Conservation (phyloP, 2,797 vertebrate genomes). For the Cygnus olor region DNA sequence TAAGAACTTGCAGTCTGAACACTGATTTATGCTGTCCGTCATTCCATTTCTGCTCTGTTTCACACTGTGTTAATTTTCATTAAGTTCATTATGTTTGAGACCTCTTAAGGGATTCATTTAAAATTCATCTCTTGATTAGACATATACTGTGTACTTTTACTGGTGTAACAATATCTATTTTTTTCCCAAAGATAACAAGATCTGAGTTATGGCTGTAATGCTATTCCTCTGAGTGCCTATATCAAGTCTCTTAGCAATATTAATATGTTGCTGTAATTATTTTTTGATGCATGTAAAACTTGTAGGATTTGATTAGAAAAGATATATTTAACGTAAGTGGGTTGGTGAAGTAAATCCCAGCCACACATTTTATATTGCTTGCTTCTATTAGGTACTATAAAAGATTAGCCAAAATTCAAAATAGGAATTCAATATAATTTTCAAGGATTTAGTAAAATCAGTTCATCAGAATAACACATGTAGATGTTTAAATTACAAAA, state of each 20-base stretch:
- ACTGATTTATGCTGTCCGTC: conserved; percentile 74
- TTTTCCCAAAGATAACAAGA: conserved; percentile 81
- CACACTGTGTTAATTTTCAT: conserved; percentile 85
- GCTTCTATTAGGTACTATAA: conserved; percentile 14
- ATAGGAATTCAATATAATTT: conserved; percentile 41
- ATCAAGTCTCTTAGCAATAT: conserved; percentile 55
- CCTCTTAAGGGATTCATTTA: conserved; percentile 86
- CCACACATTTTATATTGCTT: neutral
- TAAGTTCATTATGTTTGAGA: conserved; percentile 83
- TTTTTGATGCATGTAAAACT: conserved; percentile 61
- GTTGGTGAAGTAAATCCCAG: conserved; percentile 57
- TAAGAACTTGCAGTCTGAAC: conserved; percentile 72
- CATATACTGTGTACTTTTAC: conserved; percentile 79
- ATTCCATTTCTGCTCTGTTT: conserved; percentile 76
- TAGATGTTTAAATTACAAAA: conserved; percentile 57
- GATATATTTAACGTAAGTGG: conserved; percentile 53
- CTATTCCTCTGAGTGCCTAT: conserved; percentile 76
- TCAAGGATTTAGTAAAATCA: conserved; percentile 12
- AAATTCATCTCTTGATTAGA: conserved; percentile 83
- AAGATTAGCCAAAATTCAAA: conserved; percentile 38
- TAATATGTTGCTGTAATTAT: conserved; percentile 69
- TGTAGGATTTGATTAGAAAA: conserved; percentile 61
- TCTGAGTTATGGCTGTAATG: conserved; percentile 83
- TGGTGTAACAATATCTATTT: conserved; percentile 84
- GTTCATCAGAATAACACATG: conserved; percentile 39